A percentile compares a stretch with the other conserved stretches of the same genome.
Evolutionary conservation across 2,797 vertebrate species (phyloP).

Genomic region (Delichon dasypus): DNA sequence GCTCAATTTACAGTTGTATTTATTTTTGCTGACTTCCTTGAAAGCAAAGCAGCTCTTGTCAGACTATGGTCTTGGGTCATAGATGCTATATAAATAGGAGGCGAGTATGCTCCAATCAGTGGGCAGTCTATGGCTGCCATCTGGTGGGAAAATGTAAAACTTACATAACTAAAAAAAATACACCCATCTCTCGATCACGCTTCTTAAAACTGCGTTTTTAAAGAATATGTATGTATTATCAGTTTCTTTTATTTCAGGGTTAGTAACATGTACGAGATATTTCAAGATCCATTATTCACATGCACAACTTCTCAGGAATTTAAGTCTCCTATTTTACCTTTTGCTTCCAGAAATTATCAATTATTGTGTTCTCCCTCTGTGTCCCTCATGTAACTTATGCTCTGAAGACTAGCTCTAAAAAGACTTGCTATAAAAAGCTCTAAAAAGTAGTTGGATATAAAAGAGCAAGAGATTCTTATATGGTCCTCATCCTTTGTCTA

Average conservation of each 20-base stretch:
- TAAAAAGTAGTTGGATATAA: neutral
- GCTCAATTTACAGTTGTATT: neutral
- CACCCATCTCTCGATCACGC: rapidly evolving
- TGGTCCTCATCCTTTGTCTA: neutral
- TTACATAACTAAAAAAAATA: neutral
- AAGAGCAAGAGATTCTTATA: neutral
- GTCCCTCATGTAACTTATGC: neutral
- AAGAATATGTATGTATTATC: neutral
- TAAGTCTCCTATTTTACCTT: neutral
- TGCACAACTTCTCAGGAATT: neutral
- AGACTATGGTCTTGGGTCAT: rapidly evolving
- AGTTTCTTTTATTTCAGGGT: neutral
- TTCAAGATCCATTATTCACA: neutral
- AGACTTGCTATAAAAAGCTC: neutral
- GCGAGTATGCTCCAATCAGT: rapidly evolving
- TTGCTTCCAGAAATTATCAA: neutral
- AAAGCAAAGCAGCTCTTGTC: neutral
- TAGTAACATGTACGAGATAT: neutral
- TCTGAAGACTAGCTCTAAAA: neutral
- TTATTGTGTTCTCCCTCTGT: neutral
- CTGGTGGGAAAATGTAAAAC: conserved; percentile 10
- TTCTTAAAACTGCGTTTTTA: neutral
- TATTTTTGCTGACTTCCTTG: conserved; percentile 5
- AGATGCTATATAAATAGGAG: neutral
- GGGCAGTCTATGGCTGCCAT: conserved; percentile 38